Conservation (phyloP, 2,888 invertebrate species). For the Temnothorax unifasciatus region DNA sequence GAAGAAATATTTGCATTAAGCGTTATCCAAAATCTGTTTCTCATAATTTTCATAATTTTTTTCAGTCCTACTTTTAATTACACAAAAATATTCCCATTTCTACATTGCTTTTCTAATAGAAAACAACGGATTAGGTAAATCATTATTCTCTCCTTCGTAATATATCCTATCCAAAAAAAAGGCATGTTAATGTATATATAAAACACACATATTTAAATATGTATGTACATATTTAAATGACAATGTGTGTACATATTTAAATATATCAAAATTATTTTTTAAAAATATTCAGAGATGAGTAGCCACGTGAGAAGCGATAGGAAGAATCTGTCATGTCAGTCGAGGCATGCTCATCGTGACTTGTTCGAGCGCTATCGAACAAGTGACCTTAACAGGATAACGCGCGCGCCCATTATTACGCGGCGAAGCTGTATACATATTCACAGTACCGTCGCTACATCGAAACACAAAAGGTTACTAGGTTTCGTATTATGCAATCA, state of each 20-base stretch:
- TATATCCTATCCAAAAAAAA: background rate
- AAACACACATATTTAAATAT: no score
- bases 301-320: conserved; percentile 20
- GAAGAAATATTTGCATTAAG: background rate
- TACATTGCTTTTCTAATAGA: background rate
- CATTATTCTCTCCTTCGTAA: background rate
- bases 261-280: background rate
- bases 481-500: conserved; percentile 81
- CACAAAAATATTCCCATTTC: background rate
- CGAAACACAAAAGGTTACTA: conserved; percentile 82
- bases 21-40: background rate
- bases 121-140: background rate
- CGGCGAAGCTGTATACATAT: conserved; percentile 68
- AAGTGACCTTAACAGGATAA: conserved; percentile 81
- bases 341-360: conserved; percentile 77
- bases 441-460: conserved; percentile 65
- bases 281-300: conserved; percentile 29
- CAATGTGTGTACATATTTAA: background rate
- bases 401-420: conserved; percentile 77
- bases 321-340: conserved; percentile 75
- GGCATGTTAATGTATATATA: no score
- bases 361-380: conserved; percentile 79
- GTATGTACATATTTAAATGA: background rate
- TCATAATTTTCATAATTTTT: background rate
- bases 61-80: background rate